phyloP scores from a whole-genome alignment of 1,140 invertebrate species.

The Potamilus streckersoni region DNA sequence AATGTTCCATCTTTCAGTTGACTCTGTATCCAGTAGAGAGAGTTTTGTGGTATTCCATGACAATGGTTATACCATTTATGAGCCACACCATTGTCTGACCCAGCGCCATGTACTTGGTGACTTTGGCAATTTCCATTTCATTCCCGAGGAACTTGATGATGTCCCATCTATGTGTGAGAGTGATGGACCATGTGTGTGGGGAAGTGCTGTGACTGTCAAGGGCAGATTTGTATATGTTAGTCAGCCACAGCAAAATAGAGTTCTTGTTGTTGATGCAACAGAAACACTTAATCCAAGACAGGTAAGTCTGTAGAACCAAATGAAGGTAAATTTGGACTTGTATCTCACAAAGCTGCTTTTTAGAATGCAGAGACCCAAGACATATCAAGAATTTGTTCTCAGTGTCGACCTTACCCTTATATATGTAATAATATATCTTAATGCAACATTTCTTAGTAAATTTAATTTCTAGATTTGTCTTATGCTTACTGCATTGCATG shows the following conservation, averaged over 20 bases:
- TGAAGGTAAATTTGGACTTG: background rate
- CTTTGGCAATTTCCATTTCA: conserved; percentile 58
- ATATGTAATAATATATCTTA: no score
- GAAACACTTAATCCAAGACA: conserved; percentile 61
- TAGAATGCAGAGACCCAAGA: no score
- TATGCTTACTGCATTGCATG: no score
- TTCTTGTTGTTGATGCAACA: conserved; percentile 74
- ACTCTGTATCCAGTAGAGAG: conserved; percentile 35
- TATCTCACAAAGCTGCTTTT: no score
- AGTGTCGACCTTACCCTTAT: no score
- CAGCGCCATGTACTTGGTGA: conserved; percentile 78
- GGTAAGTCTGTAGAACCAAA: conserved; percentile 39
- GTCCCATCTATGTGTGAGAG: conserved; percentile 53
- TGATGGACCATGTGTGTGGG: conserved; percentile 72
- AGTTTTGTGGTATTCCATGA: conserved; percentile 84
- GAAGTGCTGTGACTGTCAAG: conserved; percentile 79
- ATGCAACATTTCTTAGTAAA: no score
- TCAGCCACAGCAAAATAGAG: conserved; percentile 79
- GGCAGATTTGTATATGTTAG: conserved; percentile 82
- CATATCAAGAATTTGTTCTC: no score
- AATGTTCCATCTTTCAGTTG: conserved; percentile 13
- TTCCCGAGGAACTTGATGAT: conserved; percentile 57
- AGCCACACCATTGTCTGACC: conserved; percentile 79
- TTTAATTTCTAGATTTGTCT: no score
- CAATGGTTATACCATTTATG: conserved; percentile 81